Base-by-base conservation (phyloP, 2,888 invertebrate species). In the Cabera pusaria region DNA sequence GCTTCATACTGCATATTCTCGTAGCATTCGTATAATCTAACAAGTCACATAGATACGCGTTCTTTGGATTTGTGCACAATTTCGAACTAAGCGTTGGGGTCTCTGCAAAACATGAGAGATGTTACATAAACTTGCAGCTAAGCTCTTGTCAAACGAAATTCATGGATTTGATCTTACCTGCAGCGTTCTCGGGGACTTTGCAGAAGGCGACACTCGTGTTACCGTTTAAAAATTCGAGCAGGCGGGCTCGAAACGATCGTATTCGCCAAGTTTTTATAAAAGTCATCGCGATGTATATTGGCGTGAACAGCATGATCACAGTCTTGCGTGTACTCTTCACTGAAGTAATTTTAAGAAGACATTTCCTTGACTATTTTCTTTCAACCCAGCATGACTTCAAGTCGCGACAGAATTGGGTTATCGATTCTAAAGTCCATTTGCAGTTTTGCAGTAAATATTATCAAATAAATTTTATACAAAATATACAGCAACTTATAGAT, bases 211-310 rank as follows among this genome's bases (percentile, higher is more conserved):
- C 88, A 72, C 91, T 91, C 3, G 91, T 87, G 38, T 91, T 90
- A 31, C 91, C 91, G 32, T 78, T 85, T 27, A 92, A 66, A 53
- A 91, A 91, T 58, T 91, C 91, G 18, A 91, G 90, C 27, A 96
- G 90, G 59, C 94, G 93, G 59, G 91, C 90, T 63, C 92, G 91
- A 46, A 95, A 90, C 11, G 92, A 91, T 31, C 92, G 91, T 48
- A 96, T 91, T 35, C 94, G 91, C 93, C 95, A 94, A 69, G 95
- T 93, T 79, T 95, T 96, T 56, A 95, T 83, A 76, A 94, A 93
- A 47, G 96, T 96, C 65, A 96, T 94, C 66, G 95, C 93, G 85
- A 95, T 93, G 76, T 96, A 96, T 79, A 94, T 95, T 32, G 96
- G 83, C 19, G 96, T 96, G 61, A 96, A 91, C 72, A 96, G 80